A percentile compares a stretch with the other conserved stretches of the same genome.
Evolutionary conservation across 2,113 vertebrate species (phyloP).

Genomic region (Centropristis striata): DNA sequence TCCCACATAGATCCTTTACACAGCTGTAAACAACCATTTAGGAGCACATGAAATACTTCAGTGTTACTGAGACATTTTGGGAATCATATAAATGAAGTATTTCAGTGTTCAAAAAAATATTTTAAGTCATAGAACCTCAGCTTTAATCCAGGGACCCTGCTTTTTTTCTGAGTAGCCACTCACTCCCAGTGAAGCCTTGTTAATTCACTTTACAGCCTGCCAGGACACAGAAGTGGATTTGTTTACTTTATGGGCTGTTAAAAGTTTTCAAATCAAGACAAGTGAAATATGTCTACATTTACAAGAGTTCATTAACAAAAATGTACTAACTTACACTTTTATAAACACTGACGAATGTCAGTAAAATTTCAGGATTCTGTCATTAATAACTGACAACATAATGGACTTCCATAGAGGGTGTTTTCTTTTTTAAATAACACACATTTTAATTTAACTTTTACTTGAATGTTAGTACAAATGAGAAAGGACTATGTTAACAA

Average conservation of each 20-base stretch:
- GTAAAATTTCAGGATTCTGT: neutral
- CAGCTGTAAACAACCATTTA: constrained; percentile 37
- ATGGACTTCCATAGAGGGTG: neutral
- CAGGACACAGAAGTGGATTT: constrained; percentile 40
- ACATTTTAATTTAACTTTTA: neutral
- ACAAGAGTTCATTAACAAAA: neutral
- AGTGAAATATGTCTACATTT: constrained; percentile 25
- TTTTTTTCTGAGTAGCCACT: constrained; percentile 28
- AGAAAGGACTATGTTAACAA: neutral
- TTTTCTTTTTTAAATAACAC: constrained; percentile 8
- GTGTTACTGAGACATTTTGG: constrained; percentile 9
- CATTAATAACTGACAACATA: neutral
- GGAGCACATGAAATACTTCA: constrained; percentile 5
- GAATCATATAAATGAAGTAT: neutral
- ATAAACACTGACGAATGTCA: neutral
- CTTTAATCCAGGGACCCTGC: neutral
- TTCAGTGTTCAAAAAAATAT: neutral
- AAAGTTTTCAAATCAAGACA: constrained; percentile 34
- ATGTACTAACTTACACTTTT: constrained; percentile 10
- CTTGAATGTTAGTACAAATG: neutral
- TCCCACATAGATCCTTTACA: constrained; percentile 27
- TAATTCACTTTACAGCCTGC: constrained; percentile 39
- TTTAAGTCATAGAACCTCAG: constrained; percentile 20
- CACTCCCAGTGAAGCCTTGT: constrained; percentile 19
- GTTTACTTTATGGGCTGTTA: constrained; percentile 43